Evolutionary conservation across 2,888 invertebrate genomes (phyloP).

Genomic region (Epistrophella euchroma): DNA sequence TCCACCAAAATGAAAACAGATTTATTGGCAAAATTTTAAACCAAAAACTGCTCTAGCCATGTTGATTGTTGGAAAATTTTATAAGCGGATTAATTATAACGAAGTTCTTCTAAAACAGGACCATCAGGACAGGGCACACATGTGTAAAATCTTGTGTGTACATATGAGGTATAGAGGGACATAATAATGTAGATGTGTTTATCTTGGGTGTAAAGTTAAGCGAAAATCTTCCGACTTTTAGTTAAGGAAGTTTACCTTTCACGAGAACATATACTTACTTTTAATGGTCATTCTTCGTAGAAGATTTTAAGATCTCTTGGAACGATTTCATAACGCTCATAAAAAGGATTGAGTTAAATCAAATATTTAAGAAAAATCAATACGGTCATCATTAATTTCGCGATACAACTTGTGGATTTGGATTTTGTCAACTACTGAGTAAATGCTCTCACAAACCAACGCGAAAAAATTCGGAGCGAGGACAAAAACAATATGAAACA

Average conservation of each 20-base stretch:
- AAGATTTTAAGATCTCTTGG: no score
- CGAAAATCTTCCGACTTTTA: not conserved
- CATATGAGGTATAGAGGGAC: not conserved
- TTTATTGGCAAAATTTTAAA: constrained; percentile 72
- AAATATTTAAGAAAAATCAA: no score
- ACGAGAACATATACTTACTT: not conserved
- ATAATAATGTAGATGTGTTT: not conserved
- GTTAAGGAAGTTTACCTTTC: not conserved
- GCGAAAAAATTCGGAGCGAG: no score
- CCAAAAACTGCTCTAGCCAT: constrained; percentile 55
- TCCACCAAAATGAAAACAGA: constrained; percentile 66
- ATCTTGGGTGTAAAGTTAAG: not conserved
- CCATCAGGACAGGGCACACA: constrained; percentile 7
- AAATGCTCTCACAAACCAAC: no score
- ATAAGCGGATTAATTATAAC: constrained; percentile 75
- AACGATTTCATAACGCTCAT: no score
- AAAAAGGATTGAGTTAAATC: no score
- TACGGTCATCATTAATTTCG: no score
- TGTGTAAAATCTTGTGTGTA: not conserved
- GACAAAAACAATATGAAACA: no score
- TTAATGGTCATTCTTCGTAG: not conserved
- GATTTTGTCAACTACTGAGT: no score
- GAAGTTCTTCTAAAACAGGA: constrained; percentile 58
- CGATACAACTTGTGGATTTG: no score
- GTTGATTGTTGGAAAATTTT: constrained; percentile 74